Base-by-base conservation (phyloP, 2,797 vertebrate species). In the Hipposideros larvatus region DNA sequence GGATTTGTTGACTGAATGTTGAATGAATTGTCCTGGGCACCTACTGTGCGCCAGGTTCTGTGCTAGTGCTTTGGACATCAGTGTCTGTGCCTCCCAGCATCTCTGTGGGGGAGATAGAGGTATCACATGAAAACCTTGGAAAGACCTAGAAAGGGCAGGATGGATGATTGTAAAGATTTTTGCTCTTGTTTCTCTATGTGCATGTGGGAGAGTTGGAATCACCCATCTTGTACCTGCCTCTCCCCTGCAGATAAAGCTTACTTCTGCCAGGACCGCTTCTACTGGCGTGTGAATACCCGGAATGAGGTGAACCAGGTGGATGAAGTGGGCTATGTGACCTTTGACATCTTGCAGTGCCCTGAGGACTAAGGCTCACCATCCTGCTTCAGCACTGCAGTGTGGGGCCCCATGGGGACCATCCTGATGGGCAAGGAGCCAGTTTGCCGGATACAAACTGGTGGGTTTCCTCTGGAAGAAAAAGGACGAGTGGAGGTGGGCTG, bases 271-370 rank as follows among this genome's bases (percentile, higher is more conserved):
- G 98, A 99, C 21, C 97, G 95, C 48, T 99, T 99, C 99, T 99
- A 99, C 98, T 99, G 99, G 99, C 99, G 99, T 9, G 99, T 99
- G 99, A 99, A 98, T 16, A 98, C 98, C 0, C 98, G 80, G 37
- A 98, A 98, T 31, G 99, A 99, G 98, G 99, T 99, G 98, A 99
- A 99, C 96, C 98, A 99, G 65, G 99, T 99, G 84, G 99, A 99
- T 96, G 98, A 99, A 1, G 98, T 99, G 94, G 99, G 99, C 94
- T 99, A 99, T 0, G 97, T 99, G 96, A 99, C 99, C 96, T 99
- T 99, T 0, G 99, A 99, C 96, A 93, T 99, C 84, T 98, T 99
- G 98, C 98, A 98, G 85, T 99, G 99, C 96, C 97, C 99, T 0
- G 98, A 99, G 83, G 46, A 98, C 28, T 98, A 98, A 97, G 90